Conservation (phyloP, 2,888 invertebrate genomes). For the Agonopterix alstromeriana region DNA sequence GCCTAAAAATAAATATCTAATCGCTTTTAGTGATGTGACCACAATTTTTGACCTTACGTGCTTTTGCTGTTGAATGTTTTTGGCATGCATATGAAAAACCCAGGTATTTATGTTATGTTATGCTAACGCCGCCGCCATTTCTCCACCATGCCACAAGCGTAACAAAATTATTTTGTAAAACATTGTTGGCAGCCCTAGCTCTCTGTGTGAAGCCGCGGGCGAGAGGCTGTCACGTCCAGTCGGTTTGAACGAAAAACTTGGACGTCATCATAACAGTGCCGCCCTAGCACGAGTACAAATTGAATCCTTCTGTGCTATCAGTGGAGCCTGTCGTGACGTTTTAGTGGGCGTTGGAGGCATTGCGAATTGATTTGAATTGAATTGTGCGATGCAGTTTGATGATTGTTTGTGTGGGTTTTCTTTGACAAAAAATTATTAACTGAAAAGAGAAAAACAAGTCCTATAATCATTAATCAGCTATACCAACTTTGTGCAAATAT, state of each 20-base stretch:
- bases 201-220: slow-evolving; percentile 7
- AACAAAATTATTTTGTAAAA: neutral
- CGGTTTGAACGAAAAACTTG: slow-evolving; percentile 45
- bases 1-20: no score
- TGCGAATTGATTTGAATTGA: neutral
- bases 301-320: slow-evolving; percentile 24
- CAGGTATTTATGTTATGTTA: no score
- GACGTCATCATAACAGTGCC: slow-evolving; percentile 30
- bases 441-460: no score
- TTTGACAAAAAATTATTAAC: neutral
- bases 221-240: slow-evolving; percentile 56
- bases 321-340: neutral
- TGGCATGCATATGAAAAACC: no score
- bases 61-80: no score
- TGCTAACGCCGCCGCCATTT: no score
- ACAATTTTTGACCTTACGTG: no score
- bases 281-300: slow-evolving; percentile 26
- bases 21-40: no score
- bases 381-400: neutral
- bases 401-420: neutral
- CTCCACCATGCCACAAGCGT: neutral
- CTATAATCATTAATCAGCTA: no score
- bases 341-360: no score
- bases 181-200: slow-evolving; percentile 30
- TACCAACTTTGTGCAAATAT: no score